A percentile compares a stretch with the other conserved stretches of the same genome.
These are phyloP conservation scores for Synodontis membranacea DNA, from an alignment of 2,113 vertebrate species.

Conservation along the genomic window DNA sequence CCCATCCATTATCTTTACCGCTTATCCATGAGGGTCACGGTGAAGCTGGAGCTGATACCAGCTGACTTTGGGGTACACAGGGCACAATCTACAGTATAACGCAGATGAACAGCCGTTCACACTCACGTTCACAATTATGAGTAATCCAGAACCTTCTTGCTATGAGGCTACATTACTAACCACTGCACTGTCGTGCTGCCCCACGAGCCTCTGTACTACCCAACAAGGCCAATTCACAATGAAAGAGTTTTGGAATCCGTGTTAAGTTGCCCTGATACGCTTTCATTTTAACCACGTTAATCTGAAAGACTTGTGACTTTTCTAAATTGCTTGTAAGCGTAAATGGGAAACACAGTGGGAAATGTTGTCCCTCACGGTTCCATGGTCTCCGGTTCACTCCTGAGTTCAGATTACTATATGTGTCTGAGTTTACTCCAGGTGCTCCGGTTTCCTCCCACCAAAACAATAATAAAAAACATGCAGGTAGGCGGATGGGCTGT, in stretches of 20 bases:
- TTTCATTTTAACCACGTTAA: background rate
- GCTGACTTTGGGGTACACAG: too few relatives aligned
- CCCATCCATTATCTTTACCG: too few relatives aligned
- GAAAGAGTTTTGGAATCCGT: background rate
- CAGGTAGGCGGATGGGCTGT: background rate
- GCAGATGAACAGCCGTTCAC: too few relatives aligned
- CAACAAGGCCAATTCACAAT: background rate
- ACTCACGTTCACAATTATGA: too few relatives aligned
- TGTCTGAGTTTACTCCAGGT: background rate
- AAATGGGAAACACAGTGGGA: background rate
- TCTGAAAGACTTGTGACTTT: background rate
- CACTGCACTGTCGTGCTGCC: too few relatives aligned
- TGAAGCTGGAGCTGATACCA: too few relatives aligned
- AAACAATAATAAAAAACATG: background rate
- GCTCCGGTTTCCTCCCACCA: background rate
- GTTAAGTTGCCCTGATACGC: background rate
- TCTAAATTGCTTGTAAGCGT: background rate
- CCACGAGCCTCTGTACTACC: background rate
- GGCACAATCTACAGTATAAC: too few relatives aligned
- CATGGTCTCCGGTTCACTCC: background rate
- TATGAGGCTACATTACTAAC: too few relatives aligned
- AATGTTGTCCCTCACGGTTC: background rate
- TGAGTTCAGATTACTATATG: background rate
- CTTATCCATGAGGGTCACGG: too few relatives aligned
- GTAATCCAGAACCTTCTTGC: too few relatives aligned